These are phyloP conservation scores for Caranx melampygus DNA, from an alignment of 2,113 vertebrate genomes.

Conservation along the genomic window DNA sequence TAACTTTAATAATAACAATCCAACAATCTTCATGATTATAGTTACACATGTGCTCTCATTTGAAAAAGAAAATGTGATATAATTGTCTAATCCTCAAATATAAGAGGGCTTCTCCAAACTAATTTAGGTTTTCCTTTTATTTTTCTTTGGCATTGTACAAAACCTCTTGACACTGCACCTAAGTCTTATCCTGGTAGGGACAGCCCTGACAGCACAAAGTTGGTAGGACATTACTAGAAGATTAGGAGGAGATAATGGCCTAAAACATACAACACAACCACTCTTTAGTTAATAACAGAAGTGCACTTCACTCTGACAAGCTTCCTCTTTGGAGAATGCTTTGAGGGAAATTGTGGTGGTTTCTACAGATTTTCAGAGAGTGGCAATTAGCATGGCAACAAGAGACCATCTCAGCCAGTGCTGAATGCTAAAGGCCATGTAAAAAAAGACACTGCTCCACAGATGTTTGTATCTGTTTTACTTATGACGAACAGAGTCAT, in stretches of 20 bases:
- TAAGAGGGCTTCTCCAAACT: too few relatives aligned
- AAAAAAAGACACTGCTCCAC: too few relatives aligned
- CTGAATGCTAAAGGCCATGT: neutral
- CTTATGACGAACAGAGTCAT: neutral
- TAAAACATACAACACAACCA: too few relatives aligned
- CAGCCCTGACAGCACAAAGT: neutral
- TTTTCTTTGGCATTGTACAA: neutral
- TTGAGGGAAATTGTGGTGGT: neutral
- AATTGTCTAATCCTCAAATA: too few relatives aligned
- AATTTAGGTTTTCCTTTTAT: neutral
- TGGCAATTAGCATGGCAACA: constrained; percentile 20
- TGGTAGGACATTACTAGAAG: constrained; percentile 7
- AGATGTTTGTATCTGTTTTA: neutral
- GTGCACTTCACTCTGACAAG: constrained; percentile 2
- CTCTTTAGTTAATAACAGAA: neutral
- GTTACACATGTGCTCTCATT: too few relatives aligned
- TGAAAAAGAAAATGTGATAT: too few relatives aligned
- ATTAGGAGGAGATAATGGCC: constrained; percentile 2
- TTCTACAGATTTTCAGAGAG: neutral
- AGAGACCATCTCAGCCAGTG: neutral
- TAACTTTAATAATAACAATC: too few relatives aligned
- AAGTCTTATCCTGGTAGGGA: neutral
- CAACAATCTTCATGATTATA: too few relatives aligned
- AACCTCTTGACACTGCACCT: neutral
- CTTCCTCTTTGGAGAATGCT: neutral